These are phyloP conservation scores for Bujurquina vittata DNA, from an alignment of 2,113 vertebrate genomes.

Conservation along the genomic window DNA sequence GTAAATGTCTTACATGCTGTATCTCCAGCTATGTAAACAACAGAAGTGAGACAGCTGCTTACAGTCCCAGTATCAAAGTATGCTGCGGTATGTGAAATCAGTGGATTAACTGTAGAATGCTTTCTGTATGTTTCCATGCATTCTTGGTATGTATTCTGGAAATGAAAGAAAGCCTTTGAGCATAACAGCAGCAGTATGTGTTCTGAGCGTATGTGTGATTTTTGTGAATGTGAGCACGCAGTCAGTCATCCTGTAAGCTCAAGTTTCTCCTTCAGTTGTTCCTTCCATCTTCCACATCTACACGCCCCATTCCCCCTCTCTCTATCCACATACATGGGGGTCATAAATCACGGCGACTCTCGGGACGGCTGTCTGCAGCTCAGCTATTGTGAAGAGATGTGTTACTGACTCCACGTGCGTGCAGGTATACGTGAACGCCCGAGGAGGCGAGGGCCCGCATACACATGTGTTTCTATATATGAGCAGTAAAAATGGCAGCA, in stretches of 20 bases:
- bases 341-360: slow-evolving; percentile 56
- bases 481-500: slow-evolving; percentile 51
- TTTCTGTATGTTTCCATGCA: background rate
- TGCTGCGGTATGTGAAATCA: slow-evolving; percentile 6
- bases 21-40: background rate
- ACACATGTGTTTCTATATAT: slow-evolving; percentile 7
- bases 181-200: background rate
- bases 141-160: background rate
- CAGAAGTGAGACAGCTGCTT: slow-evolving; percentile 1
- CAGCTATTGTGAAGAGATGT: slow-evolving; percentile 17
- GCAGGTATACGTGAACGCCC: slow-evolving; percentile 7
- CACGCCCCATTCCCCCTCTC: background rate
- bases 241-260: background rate
- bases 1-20: background rate
- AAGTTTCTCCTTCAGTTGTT: slow-evolving; percentile 22
- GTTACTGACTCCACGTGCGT: background rate
- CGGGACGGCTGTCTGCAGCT: slow-evolving; percentile 36
- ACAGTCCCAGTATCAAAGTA: background rate
- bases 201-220: background rate
- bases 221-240: background rate
- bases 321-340: background rate
- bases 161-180: background rate
- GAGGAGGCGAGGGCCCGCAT: slow-evolving; percentile 4
- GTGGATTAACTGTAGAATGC: slow-evolving; percentile 5
- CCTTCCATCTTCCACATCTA: slow-evolving; percentile 2